Evolutionary conservation across 1,140 invertebrate species (phyloP).

Genomic region (Monomorium pharaonis): DNA sequence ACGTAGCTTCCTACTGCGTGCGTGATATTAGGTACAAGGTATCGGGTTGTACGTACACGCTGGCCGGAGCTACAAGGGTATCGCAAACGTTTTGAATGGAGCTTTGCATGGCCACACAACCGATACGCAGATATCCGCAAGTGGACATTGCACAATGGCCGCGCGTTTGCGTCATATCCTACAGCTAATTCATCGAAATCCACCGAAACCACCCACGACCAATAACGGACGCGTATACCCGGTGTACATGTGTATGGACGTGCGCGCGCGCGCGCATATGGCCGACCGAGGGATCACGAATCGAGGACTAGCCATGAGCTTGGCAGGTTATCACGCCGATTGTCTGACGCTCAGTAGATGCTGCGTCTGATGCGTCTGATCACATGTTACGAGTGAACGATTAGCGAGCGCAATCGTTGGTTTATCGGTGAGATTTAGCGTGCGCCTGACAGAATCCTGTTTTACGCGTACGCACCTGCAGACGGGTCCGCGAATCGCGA

Average conservation of each 20-base stretch:
- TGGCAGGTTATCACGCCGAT: slow-evolving; percentile 21
- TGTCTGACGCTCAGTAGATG: slow-evolving; percentile 32
- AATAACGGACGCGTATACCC: slow-evolving; percentile 17
- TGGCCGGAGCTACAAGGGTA: slow-evolving; percentile 22
- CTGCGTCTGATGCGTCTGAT: slow-evolving; percentile 47
- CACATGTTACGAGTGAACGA: slow-evolving; percentile 34
- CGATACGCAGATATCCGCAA: slow-evolving; percentile 31
- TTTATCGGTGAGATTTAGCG: not conserved
- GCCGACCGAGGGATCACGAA: slow-evolving; percentile 25
- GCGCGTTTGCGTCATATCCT: slow-evolving; percentile 37
- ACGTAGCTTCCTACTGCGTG: slow-evolving; percentile 30
- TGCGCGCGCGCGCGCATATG: not conserved
- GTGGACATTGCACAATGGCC: slow-evolving; percentile 40
- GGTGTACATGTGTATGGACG: not conserved
- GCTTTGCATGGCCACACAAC: slow-evolving; percentile 20
- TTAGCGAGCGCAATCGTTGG: not conserved
- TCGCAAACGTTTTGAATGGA: slow-evolving; percentile 56
- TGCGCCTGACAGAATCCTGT: not conserved
- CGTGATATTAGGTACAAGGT: slow-evolving; percentile 47
- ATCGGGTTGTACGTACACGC: slow-evolving; percentile 24
- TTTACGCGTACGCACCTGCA: slow-evolving; percentile 2
- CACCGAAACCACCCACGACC: not conserved
- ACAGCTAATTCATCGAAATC: slow-evolving; percentile 61
- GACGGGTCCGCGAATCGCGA: not conserved
- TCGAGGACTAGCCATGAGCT: slow-evolving; percentile 44